Evolutionary conservation across 2,888 invertebrate genomes (phyloP), one percentile per base, ranked within the genome.

Genomic region (Notodonta dromedarius): DNA sequence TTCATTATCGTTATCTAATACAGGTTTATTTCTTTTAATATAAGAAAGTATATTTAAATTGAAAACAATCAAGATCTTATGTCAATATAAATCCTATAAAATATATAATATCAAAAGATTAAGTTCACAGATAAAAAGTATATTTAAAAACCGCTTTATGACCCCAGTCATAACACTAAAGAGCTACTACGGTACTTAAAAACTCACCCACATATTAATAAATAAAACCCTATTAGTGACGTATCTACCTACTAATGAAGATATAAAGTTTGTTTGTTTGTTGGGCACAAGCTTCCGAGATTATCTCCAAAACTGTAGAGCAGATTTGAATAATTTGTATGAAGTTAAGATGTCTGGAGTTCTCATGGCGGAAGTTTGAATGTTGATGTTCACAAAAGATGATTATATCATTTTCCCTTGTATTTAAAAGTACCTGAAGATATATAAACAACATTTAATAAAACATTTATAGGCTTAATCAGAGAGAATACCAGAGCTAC

Each of bases 251-350:
- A 66, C 58, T 63, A 65, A 71, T 73, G 57, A 66, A 73, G 62
- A 74, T 55, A 65, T 66, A 67, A 66, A 65, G 57, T 66, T 40
- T 73, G 61, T 71, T 73, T 74, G 75, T 74, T 75, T 74, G 64
- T 65, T 57, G 69, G 59, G 61, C 12, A 13, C 63, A 39, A 58
- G 35, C 32, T 66, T 67, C 50, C 12, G 44, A 71, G 71, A 71
- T 74, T 61, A 75, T 74, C 76, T 75, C 50, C n/a, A 7, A 70
- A 75, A 67, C 63, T 66, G 66, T 67, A 65, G 63, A 56, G 32
- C 65, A 64, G 57, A 75, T 74, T 75, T 75, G 75, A 74, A 74
- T 74, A 74, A 74, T 73, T 59, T 54, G 13, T 44, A 55, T 35
- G 35, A 7, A 35, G 55, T 61, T 65, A 55, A 59, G 39, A 39